Evolutionary conservation across 2,113 vertebrate species (phyloP), one percentile per base, ranked within the genome.

Genomic region (Rhinoptilus africanus): DNA sequence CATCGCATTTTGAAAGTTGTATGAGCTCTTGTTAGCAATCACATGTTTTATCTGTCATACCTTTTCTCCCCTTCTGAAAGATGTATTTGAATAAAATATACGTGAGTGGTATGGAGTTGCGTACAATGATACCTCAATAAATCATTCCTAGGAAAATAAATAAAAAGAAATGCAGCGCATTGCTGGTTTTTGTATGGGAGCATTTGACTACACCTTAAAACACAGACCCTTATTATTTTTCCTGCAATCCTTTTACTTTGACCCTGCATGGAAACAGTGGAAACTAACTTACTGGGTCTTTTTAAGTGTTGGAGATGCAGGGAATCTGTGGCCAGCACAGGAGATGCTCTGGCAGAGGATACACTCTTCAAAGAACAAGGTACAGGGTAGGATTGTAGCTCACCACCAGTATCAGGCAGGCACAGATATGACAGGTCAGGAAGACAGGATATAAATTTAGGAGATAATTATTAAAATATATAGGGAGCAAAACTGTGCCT

Each of bases 71-170:
- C 41, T 24, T 85, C 84, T 73, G 90, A 96, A 95, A 87, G 67
- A 94, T 12, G 0, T 13, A 91, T 96, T 92, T 95, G 74, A 97
- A 97, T 97, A 96, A 97, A 96, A 96, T 95, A 89, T 93, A 51
- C 30, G 17, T 45, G 72, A 80, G 43, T 4, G 10, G 3, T 78
- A 60, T 62, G 50, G 56, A 84, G 27, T 62, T 72, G 28, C 5
- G 13, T 48, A 53, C 63, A 86, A 57, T 8, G 8, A 26, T 60
- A 53, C 19, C 32, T 50, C 37, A 77, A 51, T 62, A 76, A 95
- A 64, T 30, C 14, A 32, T 34, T 45, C 59, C 20, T 45, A 67
- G 43, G 32, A 67, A 71, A 80, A 78, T 19, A 21, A 69, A 63
- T 35, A 43, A 74, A 96, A 76, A 45, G 2, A 57, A 84, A 93